These are phyloP conservation scores for Boulengerochromis microlepis DNA, from an alignment of 2,113 vertebrate genomes.

Conservation along the genomic window DNA sequence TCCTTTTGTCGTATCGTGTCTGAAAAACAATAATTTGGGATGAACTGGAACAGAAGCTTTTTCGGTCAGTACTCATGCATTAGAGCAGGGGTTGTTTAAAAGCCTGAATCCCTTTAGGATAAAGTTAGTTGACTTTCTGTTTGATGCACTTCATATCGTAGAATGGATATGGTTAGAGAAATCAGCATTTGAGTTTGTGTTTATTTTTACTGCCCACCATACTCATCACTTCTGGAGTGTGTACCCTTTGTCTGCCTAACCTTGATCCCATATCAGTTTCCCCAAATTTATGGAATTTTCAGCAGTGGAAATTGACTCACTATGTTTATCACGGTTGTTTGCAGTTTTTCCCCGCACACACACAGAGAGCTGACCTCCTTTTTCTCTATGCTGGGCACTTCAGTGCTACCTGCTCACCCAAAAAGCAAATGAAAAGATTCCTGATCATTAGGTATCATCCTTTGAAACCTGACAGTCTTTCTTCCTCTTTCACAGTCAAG, in stretches of 20 bases:
- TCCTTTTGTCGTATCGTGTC: neutral
- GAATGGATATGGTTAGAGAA: neutral
- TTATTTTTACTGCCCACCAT: neutral
- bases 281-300: neutral
- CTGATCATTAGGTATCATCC: no score
- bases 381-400: neutral
- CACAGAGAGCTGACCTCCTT: slow-evolving; percentile 29
- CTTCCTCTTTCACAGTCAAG: slow-evolving; percentile 67
- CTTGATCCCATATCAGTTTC: slow-evolving; percentile 32
- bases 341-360: fast-evolving
- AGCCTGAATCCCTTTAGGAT: neutral
- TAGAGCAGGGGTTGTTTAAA: neutral
- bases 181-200: neutral
- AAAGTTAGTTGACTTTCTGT: neutral
- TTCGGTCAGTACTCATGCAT: neutral
- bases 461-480: neutral
- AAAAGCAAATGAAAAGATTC: neutral
- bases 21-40: neutral
- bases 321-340: slow-evolving; percentile 29
- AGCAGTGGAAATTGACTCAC: neutral
- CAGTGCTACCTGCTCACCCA: neutral
- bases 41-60: neutral
- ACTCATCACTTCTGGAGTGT: neutral
- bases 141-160: neutral
- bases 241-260: neutral